A percentile compares a stretch with the other conserved stretches of the same genome.
phyloP scores from a whole-genome alignment of 1,140 invertebrate genomes.

The Antheraea pernyi region DNA sequence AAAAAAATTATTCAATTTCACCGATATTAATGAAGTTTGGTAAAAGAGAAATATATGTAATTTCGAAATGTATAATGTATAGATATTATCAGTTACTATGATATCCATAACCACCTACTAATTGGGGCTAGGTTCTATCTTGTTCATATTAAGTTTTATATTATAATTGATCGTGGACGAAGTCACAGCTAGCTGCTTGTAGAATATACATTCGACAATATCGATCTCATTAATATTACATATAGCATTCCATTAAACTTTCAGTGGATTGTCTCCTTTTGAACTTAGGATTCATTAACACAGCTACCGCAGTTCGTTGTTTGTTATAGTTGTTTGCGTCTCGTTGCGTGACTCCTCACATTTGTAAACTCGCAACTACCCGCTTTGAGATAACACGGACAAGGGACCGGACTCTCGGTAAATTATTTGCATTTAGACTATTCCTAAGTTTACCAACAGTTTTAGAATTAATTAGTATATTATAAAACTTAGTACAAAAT shows the following conservation, averaged over 20 bases:
- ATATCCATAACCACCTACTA: too few relatives aligned
- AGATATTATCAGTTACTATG: too few relatives aligned
- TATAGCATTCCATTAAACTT: neutral
- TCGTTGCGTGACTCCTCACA: slow-evolving; percentile 63
- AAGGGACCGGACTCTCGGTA: slow-evolving; percentile 25
- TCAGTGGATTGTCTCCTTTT: neutral
- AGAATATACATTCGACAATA: too few relatives aligned
- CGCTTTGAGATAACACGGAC: slow-evolving; percentile 50
- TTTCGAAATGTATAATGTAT: too few relatives aligned
- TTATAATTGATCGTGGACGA: too few relatives aligned
- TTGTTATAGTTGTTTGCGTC: slow-evolving; percentile 26
- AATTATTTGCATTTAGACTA: slow-evolving; percentile 28
- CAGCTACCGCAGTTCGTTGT: slow-evolving; percentile 28
- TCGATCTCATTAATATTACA: neutral
- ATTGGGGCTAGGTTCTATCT: too few relatives aligned
- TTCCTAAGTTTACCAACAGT: neutral
- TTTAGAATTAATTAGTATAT: neutral
- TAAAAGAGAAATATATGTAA: too few relatives aligned
- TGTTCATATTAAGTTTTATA: too few relatives aligned
- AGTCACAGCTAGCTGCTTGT: too few relatives aligned
- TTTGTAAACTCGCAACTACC: slow-evolving; percentile 57
- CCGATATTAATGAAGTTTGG: too few relatives aligned
- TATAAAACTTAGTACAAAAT: neutral
- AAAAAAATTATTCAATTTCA: too few relatives aligned
- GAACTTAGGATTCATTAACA: neutral